Base-by-base conservation (phyloP, 2,113 vertebrate genomes). In the Eolophus roseicapilla region DNA sequence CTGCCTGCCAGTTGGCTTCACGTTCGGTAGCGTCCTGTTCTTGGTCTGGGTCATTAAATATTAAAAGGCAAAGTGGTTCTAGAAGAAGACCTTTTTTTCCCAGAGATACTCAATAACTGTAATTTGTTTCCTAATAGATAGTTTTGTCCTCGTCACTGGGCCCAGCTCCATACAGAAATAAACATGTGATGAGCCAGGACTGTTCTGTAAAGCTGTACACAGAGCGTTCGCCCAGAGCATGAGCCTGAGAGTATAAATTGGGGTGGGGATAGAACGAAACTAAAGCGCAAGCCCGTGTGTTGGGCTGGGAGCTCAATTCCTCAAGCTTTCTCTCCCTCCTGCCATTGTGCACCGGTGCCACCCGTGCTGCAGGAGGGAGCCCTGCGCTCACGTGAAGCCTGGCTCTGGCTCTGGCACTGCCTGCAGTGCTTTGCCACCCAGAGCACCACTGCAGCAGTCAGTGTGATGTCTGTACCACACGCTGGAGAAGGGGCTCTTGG, bases 31-130 rank as follows among this genome's bases (percentile, higher is more conserved):
- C 47, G 1, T 90, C 95, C 95, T 96, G 96, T 95, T 96, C 95
- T 93, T 96, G 65, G 89, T 80, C 82, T 81, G 84, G 75, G 91
- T 93, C 94, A 95, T 97, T 96, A 96, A 97, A 96, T 96, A 96
- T 97, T 97, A 97, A 96, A 92, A 96, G 90, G 41, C 89, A 94
- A 90, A 97, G 80, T 55, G 94, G 81, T 94, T 90, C 93, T 96
- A 92, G 92, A 97, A 97, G 95, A 74, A 50, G 68, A 9, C 63
- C 63, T 1, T 43, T 92, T 86, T 83, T 70, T 17, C 33, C 57
- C 57, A 44, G 86, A 92, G 88, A 70, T 82, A 63, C 84, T 94
- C 93, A 97, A 97, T 97, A 95, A 96, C 94, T 94, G 88, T 96
- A 96, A 97, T 96, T 97, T 93, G 86, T 96, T 87, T 92, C 91